A percentile compares a stretch with the other conserved stretches of the same genome.
phyloP scores from a whole-genome alignment of 2,797 vertebrate genomes.

The Pangasius krempfi region DNA sequence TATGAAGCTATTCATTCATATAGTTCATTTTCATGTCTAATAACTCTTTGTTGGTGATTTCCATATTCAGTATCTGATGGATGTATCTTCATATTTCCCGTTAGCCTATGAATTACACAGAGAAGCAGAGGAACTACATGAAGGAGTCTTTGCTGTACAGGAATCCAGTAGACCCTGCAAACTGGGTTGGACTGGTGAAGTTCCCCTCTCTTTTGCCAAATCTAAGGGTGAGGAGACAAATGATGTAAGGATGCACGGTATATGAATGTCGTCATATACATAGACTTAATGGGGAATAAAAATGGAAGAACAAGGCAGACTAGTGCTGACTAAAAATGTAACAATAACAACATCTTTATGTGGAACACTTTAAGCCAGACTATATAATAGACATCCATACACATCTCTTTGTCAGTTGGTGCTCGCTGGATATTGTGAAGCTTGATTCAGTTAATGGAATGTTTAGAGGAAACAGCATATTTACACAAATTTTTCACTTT shows the following conservation, averaged over 20 bases:
- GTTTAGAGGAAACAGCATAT: background rate
- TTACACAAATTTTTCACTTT: background rate
- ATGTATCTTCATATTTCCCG: conserved; percentile 46
- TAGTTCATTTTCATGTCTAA: background rate
- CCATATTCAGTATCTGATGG: background rate
- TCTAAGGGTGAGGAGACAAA: conserved; percentile 83
- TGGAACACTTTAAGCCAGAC: background rate
- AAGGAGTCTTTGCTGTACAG: conserved; percentile 80
- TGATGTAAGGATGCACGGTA: background rate
- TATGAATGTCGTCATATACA: background rate
- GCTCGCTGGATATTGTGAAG: background rate
- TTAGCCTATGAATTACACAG: conserved; percentile 75
- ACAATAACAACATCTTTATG: background rate
- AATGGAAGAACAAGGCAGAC: background rate
- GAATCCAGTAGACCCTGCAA: conserved; percentile 79
- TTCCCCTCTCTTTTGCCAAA: conserved; percentile 79
- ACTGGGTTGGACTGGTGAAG: conserved; percentile 92
- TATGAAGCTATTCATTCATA: background rate
- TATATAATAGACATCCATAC: background rate
- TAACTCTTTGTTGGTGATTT: background rate
- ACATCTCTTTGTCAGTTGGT: background rate
- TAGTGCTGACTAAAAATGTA: background rate
- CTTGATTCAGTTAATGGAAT: background rate
- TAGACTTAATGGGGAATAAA: too few species aligned
- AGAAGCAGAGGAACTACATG: conserved; percentile 57